Conservation (phyloP, 2,888 invertebrate genomes). For the Diplolepis rosae region DNA sequence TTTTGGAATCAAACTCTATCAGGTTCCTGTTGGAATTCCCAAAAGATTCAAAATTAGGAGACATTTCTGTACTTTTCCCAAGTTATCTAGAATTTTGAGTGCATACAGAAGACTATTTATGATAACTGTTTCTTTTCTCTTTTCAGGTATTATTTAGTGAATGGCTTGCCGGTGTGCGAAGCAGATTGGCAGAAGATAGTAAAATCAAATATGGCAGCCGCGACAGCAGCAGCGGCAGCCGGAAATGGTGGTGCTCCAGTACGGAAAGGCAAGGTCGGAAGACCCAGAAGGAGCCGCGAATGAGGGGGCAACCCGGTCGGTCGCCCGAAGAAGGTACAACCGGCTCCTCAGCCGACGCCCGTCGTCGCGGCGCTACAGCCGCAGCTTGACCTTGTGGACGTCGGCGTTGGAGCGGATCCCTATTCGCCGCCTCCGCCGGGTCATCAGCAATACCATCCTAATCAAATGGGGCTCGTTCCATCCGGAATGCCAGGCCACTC, state of each 20-base stretch:
- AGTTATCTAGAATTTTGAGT: no score
- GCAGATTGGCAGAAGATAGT: constrained; percentile 96
- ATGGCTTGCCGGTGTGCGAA: constrained; percentile 94
- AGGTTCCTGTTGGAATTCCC: no score
- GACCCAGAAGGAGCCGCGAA: constrained; percentile 92
- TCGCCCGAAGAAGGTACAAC: constrained; percentile 73
- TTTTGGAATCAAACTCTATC: no score
- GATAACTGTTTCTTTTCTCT: not conserved
- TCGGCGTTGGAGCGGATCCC: constrained; percentile 64
- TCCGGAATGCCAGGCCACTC: constrained; percentile 48
- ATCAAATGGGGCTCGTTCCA: constrained; percentile 62
- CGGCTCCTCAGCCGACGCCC: constrained; percentile 63
- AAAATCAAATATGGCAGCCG: constrained; percentile 77
- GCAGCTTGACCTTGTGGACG: constrained; percentile 63
- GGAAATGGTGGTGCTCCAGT: constrained; percentile 79
- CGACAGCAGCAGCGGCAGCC: constrained; percentile 81
- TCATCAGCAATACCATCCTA: constrained; percentile 68
- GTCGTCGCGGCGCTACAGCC: constrained; percentile 54
- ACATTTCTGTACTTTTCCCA: no score
- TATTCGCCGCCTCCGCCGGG: constrained; percentile 74
- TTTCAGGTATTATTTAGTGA: constrained; percentile 89
- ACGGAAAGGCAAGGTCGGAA: constrained; percentile 91
- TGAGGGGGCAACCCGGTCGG: constrained; percentile 79
- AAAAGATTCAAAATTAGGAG: no score
- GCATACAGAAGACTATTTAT: no score